phyloP scores from a whole-genome alignment of 2,888 invertebrate genomes.

The Ormyrus nitidulus region DNA sequence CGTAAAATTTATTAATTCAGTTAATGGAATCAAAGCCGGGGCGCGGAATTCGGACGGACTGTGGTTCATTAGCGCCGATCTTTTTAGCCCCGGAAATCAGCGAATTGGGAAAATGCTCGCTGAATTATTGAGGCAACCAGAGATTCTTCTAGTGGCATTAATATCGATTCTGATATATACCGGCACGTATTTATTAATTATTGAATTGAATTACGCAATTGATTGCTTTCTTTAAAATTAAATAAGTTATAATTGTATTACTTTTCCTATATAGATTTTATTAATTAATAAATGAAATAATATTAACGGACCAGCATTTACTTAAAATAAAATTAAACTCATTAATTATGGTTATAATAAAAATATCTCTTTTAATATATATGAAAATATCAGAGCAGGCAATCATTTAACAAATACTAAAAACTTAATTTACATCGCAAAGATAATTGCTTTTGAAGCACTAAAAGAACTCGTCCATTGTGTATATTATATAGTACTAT shows the following conservation, averaged over 20 bases:
- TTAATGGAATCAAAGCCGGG: not conserved
- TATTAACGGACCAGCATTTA: not conserved
- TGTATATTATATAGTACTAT: not conserved
- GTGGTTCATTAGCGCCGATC: not conserved
- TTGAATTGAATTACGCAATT: not conserved
- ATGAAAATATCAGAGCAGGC: no score
- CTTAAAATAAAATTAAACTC: not conserved
- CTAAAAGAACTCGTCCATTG: not conserved
- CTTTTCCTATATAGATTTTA: not conserved
- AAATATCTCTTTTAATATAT: no score
- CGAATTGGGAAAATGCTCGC: not conserved
- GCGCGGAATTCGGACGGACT: not conserved
- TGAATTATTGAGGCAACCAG: slow-evolving; percentile 15
- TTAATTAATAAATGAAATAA: not conserved
- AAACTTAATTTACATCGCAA: no score
- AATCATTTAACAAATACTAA: no score
- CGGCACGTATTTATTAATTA: not conserved
- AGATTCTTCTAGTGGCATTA: not conserved
- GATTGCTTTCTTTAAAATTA: not conserved
- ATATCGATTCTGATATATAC: not conserved
- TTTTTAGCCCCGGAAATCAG: slow-evolving; percentile 15
- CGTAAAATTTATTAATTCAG: slow-evolving; percentile 35
- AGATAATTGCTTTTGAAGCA: not conserved
- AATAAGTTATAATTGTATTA: not conserved
- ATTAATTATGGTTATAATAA: no score